These are phyloP conservation scores for Pterostichus niger DNA, from an alignment of 2,888 invertebrate species.

Conservation along the genomic window DNA sequence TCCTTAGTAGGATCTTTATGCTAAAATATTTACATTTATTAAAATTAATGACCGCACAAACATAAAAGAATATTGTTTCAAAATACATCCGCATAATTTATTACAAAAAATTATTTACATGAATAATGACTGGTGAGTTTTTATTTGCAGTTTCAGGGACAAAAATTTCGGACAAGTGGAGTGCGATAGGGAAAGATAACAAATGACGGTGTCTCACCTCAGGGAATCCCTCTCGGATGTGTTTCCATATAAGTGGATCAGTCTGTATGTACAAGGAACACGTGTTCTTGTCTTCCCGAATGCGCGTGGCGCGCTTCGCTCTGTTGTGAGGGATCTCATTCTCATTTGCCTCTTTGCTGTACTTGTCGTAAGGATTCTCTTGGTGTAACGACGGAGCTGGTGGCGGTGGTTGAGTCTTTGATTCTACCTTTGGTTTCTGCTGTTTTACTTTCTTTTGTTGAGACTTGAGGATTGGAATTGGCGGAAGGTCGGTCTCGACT, in stretches of 20 bases:
- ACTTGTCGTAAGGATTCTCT: constrained; percentile 85
- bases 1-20: constrained; percentile 85
- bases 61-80: constrained; percentile 38
- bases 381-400: constrained; percentile 52
- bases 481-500: constrained; percentile 77
- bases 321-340: constrained; percentile 68
- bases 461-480: constrained; percentile 71
- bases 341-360: constrained; percentile 87
- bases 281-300: constrained; percentile 87
- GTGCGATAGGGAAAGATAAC: constrained; percentile 51
- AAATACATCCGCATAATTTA: constrained; percentile 15
- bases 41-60: constrained; percentile 22
- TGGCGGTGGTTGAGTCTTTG: constrained; percentile 70
- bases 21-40: constrained; percentile 76
- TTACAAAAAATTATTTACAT: constrained; percentile 40
- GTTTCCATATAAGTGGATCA: constrained; percentile 98
- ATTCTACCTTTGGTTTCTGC: constrained; percentile 68
- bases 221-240: constrained; percentile 90
- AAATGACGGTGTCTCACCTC: constrained; percentile 81
- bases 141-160: constrained; percentile 12
- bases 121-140: constrained; percentile 27
- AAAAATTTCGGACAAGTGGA: constrained; percentile 32
- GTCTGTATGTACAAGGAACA: constrained; percentile 98
- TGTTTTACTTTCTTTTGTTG: constrained; percentile 68
- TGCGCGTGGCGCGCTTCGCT: constrained; percentile 77